Conservation (phyloP, 1,140 invertebrate species). For the Dendroctonus valens region DNA sequence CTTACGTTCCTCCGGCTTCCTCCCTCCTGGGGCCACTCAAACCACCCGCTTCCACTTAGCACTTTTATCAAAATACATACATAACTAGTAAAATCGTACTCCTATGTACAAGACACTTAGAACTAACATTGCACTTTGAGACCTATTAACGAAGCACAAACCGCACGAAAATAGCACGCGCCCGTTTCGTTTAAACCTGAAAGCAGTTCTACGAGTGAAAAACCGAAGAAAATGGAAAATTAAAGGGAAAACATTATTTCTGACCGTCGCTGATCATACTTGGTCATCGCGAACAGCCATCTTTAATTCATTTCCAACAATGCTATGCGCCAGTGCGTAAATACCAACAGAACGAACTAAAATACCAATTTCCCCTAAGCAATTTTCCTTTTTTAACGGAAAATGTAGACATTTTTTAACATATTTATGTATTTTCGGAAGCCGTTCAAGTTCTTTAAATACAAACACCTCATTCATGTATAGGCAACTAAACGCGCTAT, state of each 20-base stretch:
- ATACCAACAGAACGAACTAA: background rate
- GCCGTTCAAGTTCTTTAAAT: too few species aligned
- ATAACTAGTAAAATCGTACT: slow-evolving; percentile 25
- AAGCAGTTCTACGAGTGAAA: slow-evolving; percentile 12
- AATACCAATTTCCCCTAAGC: background rate
- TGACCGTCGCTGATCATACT: slow-evolving; percentile 36
- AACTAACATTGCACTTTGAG: slow-evolving; percentile 37
- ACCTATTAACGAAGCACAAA: background rate
- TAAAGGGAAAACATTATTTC: slow-evolving; percentile 33
- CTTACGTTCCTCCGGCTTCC: slow-evolving; percentile 12
- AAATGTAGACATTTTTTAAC: too few species aligned
- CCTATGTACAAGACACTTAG: slow-evolving; percentile 26
- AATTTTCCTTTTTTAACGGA: too few species aligned
- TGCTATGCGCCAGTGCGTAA: slow-evolving; percentile 32
- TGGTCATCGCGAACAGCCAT: slow-evolving; percentile 38
- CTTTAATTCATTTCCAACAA: slow-evolving; percentile 43
- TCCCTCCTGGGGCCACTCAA: slow-evolving; percentile 15
- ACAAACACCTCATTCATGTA: background rate
- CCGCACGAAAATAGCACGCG: background rate
- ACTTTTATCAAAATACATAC: slow-evolving; percentile 26
- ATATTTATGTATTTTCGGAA: too few species aligned
- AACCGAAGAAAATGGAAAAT: slow-evolving; percentile 21
- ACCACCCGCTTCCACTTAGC: slow-evolving; percentile 4
- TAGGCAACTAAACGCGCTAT: background rate
- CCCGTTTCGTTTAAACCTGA: slow-evolving; percentile 12